Percentiles rank a stretch among this genome's conserved stretches.
Evolutionary conservation across 35 echinoderm and acorn worm species (phyloP).

Genomic region (Hemicentrotus pulcherrimus): DNA sequence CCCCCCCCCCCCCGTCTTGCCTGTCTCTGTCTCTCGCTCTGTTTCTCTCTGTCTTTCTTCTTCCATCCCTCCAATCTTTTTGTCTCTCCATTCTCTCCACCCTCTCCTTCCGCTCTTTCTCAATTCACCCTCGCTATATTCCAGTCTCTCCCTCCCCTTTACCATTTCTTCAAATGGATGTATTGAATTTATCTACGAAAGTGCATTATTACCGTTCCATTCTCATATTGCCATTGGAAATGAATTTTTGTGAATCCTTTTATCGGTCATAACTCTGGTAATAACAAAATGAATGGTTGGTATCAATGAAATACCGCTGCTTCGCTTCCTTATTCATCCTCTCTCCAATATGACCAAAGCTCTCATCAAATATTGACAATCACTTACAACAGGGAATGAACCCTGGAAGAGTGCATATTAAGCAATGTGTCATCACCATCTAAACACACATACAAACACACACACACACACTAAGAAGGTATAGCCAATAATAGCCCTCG

Average conservation of each 20-base stretch:
- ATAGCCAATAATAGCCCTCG: neutral
- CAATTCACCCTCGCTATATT: neutral
- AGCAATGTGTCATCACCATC: neutral
- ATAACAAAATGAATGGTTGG: neutral
- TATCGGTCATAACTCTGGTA: neutral
- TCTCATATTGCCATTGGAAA: constrained; percentile 3
- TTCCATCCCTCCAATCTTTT: too few species aligned
- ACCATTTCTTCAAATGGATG: neutral
- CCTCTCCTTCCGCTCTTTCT: neutral
- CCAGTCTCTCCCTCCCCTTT: neutral
- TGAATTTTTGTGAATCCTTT: neutral
- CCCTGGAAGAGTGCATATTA: neutral
- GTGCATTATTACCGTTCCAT: neutral
- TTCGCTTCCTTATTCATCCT: neutral
- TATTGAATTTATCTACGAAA: neutral
- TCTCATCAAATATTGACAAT: neutral
- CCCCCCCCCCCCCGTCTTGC: too few species aligned
- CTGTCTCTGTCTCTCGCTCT: too few species aligned
- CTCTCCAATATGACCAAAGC: neutral
- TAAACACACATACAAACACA: neutral
- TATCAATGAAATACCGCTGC: constrained; percentile 1
- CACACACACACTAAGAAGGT: neutral
- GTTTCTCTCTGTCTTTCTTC: too few species aligned
- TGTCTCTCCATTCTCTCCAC: neutral
- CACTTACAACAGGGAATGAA: neutral